A percentile compares a stretch with the other conserved stretches of the same genome.
Conservation (phyloP, 2,888 invertebrate genomes). For the Aricia artaxerxes region DNA sequence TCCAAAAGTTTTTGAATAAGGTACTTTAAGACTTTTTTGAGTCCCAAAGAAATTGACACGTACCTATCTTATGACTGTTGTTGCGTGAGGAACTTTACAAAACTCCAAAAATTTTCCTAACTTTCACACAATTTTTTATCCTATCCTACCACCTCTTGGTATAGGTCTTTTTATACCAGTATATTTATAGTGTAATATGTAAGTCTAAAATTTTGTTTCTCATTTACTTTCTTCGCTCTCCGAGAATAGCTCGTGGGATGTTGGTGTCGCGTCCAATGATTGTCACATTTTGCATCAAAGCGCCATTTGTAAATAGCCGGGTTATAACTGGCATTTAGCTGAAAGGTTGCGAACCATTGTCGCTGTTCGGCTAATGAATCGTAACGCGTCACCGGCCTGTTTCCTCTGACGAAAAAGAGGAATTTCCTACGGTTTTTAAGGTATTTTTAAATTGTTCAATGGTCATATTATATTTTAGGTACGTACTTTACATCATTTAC, state of each 20-base stretch:
- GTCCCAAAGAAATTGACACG: too few species aligned
- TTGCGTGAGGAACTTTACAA: too few species aligned
- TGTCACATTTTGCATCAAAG: constrained; percentile 13
- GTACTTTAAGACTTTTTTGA: too few species aligned
- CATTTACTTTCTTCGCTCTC: background rate
- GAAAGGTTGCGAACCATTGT: constrained; percentile 13
- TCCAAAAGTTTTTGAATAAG: too few species aligned
- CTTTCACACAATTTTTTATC: too few species aligned
- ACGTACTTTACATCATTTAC: too few species aligned
- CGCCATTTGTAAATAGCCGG: constrained; percentile 16
- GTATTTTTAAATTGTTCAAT: background rate
- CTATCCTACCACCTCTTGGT: too few species aligned
- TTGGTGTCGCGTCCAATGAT: constrained; percentile 16
- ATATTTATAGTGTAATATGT: too few species aligned
- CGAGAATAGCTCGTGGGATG: constrained; percentile 19
- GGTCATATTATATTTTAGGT: too few species aligned
- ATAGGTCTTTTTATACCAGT: too few species aligned
- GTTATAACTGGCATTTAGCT: constrained; percentile 9
- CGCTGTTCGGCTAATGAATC: background rate
- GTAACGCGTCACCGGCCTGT: background rate
- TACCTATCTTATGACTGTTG: too few species aligned
- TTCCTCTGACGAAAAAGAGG: background rate
- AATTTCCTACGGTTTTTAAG: background rate
- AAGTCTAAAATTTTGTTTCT: background rate
- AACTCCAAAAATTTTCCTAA: too few species aligned